Evolutionary conservation across 2,113 vertebrate species (phyloP), one percentile per base, ranked within the genome.

Genomic region (Motacilla alba): DNA sequence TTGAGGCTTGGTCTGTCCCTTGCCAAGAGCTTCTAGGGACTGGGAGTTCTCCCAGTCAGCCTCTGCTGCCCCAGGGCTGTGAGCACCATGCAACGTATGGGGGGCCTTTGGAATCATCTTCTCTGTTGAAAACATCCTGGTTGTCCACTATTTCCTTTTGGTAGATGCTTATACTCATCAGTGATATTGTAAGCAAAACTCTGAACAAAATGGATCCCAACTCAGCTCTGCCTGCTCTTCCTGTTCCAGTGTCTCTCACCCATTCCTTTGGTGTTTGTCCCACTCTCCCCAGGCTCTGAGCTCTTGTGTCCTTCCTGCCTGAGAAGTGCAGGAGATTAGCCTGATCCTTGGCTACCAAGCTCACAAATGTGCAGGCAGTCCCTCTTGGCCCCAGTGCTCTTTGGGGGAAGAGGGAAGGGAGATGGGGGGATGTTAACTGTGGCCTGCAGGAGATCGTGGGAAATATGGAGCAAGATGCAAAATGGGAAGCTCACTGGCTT

Each of bases 251-350:
- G 41, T 31, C 70, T 35, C 30, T 56, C 37, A 33, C 24, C 13
- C 5, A 0, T 67, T 70, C 31, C n/a, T 28, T 31, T 30, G 0
- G 0, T 26, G 7, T 49, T 33, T 47, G 7, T 67, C 28, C n/a
- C n/a, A 12, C 2, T 3, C 11, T 53, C 1, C 24, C 31, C 2
- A 0, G 28, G 13, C 44, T 88, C 60, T 49, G 16, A 69, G n/a
- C 15, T 39, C 63, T 60, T n/a, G 5, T 50, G 46, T 41, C 39
- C 15, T 49, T 60, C 39, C 63, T 33, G 37, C 31, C 9, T 49
- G 43, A 31, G 37, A n/a, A 67, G n/a, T 14, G 5, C 43, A 16
- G 1, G n/a, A 41, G 7, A 9, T 5, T 10, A 53, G 9, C 31
- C n/a, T 46, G 31, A 23, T 75, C 28, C 66, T 62, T 70, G n/a